These are phyloP conservation scores for Pectinophora gossypiella DNA, from an alignment of 1,140 invertebrate species.

Conservation along the genomic window DNA sequence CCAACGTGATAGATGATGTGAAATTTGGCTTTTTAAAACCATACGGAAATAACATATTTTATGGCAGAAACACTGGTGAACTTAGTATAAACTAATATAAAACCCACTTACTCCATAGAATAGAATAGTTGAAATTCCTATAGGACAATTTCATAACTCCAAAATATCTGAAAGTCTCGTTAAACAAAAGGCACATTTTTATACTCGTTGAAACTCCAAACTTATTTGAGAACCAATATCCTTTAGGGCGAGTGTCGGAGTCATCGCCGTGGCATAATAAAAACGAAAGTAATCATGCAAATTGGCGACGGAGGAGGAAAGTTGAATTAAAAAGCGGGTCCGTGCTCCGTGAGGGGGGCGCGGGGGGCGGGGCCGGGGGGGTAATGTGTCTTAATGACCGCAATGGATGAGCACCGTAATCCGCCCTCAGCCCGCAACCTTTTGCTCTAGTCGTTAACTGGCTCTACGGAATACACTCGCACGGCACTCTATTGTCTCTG, in stretches of 20 bases:
- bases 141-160: too few species aligned
- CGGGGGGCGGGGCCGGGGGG: constrained; percentile 18
- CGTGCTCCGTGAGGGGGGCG: constrained; percentile 18
- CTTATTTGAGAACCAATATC: constrained; percentile 3
- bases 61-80: too few species aligned
- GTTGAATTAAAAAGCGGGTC: constrained; percentile 64
- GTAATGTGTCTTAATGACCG: constrained; percentile 69
- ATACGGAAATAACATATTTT: too few species aligned
- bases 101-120: too few species aligned
- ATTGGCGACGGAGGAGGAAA: constrained; percentile 56
- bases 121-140: too few species aligned
- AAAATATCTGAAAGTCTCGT: too few species aligned
- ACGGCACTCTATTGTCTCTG: not conserved
- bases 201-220: not conserved
- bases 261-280: constrained; percentile 50
- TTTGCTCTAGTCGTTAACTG: constrained; percentile 27
- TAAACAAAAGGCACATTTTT: not conserved
- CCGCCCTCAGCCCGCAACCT: constrained; percentile 30
- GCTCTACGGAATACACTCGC: not conserved
- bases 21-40: too few species aligned
- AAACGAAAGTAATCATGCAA: constrained; percentile 72
- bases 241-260: constrained; percentile 9
- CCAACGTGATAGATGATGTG: too few species aligned
- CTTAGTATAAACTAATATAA: too few species aligned
- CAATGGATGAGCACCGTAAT: constrained; percentile 59